Conservation (phyloP, 2,113 vertebrate species). For the Neodontobutis hainanensis region DNA sequence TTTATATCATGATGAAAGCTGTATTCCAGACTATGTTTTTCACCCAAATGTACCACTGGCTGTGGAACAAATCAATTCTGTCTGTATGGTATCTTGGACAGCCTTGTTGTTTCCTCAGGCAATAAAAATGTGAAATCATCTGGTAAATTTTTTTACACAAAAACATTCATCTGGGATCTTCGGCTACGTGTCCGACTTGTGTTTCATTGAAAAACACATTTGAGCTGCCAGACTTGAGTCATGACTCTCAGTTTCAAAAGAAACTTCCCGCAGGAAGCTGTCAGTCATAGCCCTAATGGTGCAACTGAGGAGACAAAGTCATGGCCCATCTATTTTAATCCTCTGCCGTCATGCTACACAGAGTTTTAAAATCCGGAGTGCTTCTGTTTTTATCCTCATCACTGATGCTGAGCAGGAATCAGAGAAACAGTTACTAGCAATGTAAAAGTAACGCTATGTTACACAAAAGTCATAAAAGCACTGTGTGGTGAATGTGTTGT, state of each 20-base stretch:
- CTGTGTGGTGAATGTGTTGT: too few species aligned
- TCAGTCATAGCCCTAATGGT: constrained; percentile 56
- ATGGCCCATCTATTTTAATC: constrained; percentile 69
- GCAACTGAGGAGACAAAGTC: constrained; percentile 58
- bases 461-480: too few species aligned
- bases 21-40: too few species aligned
- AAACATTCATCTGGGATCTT: constrained; percentile 21
- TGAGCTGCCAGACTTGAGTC: constrained; percentile 12
- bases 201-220: constrained; percentile 26
- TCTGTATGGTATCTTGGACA: neutral
- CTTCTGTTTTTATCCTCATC: constrained; percentile 47
- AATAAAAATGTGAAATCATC: neutral
- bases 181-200: constrained; percentile 18
- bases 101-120: neutral
- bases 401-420: constrained; percentile 31
- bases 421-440: too few species aligned
- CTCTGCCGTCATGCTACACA: constrained; percentile 33
- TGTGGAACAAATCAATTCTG: too few species aligned
- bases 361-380: constrained; percentile 35
- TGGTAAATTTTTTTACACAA: neutral
- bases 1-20: too few species aligned
- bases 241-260: constrained; percentile 45
- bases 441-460: too few species aligned
- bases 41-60: too few species aligned
- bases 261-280: constrained; percentile 55